Conservation (phyloP, 2,888 invertebrate species). For the Polymixis lichenea region DNA sequence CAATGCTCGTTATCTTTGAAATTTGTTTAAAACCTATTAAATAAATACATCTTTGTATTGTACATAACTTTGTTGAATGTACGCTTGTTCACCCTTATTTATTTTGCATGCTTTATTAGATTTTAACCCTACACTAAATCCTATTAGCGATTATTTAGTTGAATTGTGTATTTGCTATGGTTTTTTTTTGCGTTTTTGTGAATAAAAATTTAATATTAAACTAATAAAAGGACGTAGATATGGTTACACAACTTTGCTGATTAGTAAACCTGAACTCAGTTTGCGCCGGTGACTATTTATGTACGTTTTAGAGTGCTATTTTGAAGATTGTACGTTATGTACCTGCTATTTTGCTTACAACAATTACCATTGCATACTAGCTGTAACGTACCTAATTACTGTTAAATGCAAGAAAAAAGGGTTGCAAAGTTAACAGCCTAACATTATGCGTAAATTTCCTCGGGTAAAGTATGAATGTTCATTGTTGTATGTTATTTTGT, state of each 20-base stretch:
- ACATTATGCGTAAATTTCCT: neutral
- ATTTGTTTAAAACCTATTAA: conserved; percentile 1
- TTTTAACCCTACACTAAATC: too few relatives aligned
- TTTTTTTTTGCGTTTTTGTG: neutral
- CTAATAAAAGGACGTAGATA: neutral
- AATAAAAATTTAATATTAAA: neutral
- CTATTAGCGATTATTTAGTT: too few relatives aligned
- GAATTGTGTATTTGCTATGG: too few relatives aligned
- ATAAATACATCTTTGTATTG: conserved; percentile 1
- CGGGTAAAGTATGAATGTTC: neutral
- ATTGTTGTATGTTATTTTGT: neutral
- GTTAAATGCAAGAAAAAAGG: neutral
- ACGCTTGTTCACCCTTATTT: conserved; percentile 5
- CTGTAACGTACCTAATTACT: neutral
- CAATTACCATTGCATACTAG: neutral
- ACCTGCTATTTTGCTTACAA: neutral
- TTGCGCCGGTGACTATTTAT: neutral
- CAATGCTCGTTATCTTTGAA: conserved; percentile 12
- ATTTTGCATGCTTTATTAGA: conserved; percentile 6
- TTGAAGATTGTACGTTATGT: too few relatives aligned
- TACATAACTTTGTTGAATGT: neutral
- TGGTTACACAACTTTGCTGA: neutral
- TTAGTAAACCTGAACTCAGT: neutral
- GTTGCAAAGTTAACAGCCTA: neutral
- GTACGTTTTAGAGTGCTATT: neutral